Base-by-base conservation (phyloP, 1,140 invertebrate species). In the Aphaenogaster rudis region DNA sequence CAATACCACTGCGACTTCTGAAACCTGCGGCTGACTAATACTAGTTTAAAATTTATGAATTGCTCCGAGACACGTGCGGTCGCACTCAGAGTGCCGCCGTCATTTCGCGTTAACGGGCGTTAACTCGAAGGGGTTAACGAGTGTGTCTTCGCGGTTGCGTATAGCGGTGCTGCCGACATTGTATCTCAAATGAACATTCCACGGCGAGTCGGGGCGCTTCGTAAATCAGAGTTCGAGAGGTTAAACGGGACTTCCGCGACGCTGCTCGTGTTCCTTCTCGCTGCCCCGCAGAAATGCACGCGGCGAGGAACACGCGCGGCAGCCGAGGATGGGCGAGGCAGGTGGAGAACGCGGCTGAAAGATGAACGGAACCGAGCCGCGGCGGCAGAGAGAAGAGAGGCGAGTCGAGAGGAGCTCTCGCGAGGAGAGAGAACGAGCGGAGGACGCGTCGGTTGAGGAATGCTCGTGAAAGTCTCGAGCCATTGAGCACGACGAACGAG, bases 401-500 rank as follows among this genome's bases (percentile, higher is more conserved):
- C 74, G 13, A 79, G 28, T 21, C 33, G 42, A 52, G 78, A 78
- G 57, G 28, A n/a, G 42, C 52, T 66, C 61, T 45, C 11, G n/a
- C 15, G 28, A 17, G 54, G 45, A 74, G 48, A 77, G 71, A 86
- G 63, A 86, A 82, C 66, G 36, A 36, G 39, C 48, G 63, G 61
- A 78, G 52, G 74, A 76, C 42, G 50, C 64, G 61, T 57, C 52
- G 28, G 57, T 61, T 79, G 84, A 88, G 86, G 85, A 87, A 88
- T 87, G 86, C 79, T 72, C 86, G 78, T 87, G 88, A 78, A 87
- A 89, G 86, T 87, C 81, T 85, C 80, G 86, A 85, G 48, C 86
- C 86, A 87, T 87, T 85, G 80, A 85, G 86, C 80, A 87, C 86
- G 86, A 87, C 80, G 80, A 85, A 87, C 80, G 86, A 87, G 80